Percentiles rank a stretch among this genome's conserved stretches.
These are phyloP conservation scores for Meloidogyne floridensis DNA, from an alignment of 1,140 invertebrate genomes.

Conservation along the genomic window DNA sequence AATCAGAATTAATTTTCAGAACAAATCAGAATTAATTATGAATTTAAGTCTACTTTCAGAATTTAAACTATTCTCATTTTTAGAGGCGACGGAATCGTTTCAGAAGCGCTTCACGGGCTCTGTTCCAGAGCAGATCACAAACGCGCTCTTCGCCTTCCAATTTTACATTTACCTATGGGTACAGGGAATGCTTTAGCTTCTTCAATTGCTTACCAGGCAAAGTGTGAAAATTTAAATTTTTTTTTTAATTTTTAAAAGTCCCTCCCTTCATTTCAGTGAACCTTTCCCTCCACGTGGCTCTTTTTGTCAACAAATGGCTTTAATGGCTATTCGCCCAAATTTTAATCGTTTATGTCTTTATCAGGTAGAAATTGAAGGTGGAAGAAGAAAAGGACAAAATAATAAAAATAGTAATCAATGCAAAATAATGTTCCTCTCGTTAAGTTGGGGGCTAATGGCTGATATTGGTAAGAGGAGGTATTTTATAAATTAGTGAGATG, in stretches of 20 bases:
- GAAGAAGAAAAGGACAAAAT: neutral
- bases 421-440: slow-evolving; percentile 53
- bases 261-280: slow-evolving; percentile 44
- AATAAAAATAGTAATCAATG: slow-evolving; percentile 25
- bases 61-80: neutral
- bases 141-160: slow-evolving; percentile 50
- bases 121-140: slow-evolving; percentile 41
- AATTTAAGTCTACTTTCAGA: neutral
- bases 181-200: slow-evolving; percentile 57
- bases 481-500: slow-evolving; percentile 4
- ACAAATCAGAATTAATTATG: neutral
- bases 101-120: slow-evolving; percentile 52
- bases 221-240: slow-evolving; percentile 31
- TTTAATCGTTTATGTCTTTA: slow-evolving; percentile 47
- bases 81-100: slow-evolving; percentile 58
- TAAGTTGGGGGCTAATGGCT: slow-evolving; percentile 54
- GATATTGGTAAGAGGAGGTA: slow-evolving; percentile 49
- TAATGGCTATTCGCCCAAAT: slow-evolving; percentile 46
- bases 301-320: slow-evolving; percentile 52
- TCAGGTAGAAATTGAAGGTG: slow-evolving; percentile 48
- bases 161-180: slow-evolving; percentile 56
- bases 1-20: neutral
- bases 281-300: slow-evolving; percentile 54
- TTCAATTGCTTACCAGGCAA: slow-evolving; percentile 46
- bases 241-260: neutral